These are phyloP conservation scores for Epinephelus lanceolatus DNA, from an alignment of 2,113 vertebrate species.

Conservation along the genomic window DNA sequence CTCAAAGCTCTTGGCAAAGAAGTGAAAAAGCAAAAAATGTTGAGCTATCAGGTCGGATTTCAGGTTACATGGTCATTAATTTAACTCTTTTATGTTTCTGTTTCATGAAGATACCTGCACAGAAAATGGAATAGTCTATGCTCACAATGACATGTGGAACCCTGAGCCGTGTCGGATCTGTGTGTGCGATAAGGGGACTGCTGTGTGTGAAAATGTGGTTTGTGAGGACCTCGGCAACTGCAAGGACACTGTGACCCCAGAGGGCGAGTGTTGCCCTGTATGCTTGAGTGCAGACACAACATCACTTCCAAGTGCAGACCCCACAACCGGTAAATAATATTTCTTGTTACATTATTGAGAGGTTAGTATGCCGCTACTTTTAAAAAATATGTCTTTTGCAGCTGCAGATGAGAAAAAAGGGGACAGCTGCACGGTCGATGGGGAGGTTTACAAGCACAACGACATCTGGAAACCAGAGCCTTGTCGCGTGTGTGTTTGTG, in stretches of 20 bases:
- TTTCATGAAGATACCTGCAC: conserved; percentile 61
- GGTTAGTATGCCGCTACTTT: neutral
- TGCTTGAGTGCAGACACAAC: conserved; percentile 44
- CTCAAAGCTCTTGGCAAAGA: conserved; percentile 4
- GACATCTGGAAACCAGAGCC: conserved; percentile 92
- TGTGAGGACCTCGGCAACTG: conserved; percentile 67
- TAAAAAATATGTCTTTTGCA: neutral
- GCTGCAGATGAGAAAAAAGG: conserved; percentile 51
- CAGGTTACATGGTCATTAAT: neutral
- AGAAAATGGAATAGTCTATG: conserved; percentile 65
- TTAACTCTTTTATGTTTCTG: neutral
- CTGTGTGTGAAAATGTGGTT: conserved; percentile 57
- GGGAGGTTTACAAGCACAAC: conserved; percentile 87
- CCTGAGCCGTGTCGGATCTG: conserved; percentile 63
- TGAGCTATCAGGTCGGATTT: neutral
- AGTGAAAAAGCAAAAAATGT: neutral
- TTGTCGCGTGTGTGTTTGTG: conserved; percentile 93
- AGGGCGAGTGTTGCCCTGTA: conserved; percentile 75
- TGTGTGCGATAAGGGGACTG: conserved; percentile 52
- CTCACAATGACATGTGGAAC: conserved; percentile 71
- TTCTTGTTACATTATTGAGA: accelerated
- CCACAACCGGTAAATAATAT: conserved; percentile 17
- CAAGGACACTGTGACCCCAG: conserved; percentile 46
- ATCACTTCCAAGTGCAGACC: neutral
- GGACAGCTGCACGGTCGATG: conserved; percentile 88